Base-by-base conservation (phyloP, 2,113 vertebrate species). In the Aspidoscelis tigris region DNA sequence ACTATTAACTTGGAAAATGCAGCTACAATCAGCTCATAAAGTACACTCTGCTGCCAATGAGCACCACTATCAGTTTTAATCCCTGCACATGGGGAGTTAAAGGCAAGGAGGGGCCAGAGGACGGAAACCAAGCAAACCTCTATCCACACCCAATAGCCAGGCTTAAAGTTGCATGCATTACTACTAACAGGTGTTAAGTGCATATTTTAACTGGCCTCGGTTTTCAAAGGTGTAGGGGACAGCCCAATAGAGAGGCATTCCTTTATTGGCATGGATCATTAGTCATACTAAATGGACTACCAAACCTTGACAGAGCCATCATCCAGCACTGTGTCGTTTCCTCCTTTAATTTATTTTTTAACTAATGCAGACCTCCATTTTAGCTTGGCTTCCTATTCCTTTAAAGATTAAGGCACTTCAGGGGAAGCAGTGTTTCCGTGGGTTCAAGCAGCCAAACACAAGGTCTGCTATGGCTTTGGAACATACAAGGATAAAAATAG, bases 1-100 rank as follows among this genome's bases (percentile, higher is more conserved):
- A n/a, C 89, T 87, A 88, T 88, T 91, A 81, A 89, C 91, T 86
- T 89, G 71, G 87, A 87, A 92, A 92, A 93, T 7, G 55, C 86
- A 92, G 87, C 88, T 39, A 33, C 50, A 70, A 86, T 75, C 80
- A 53, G 88, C 21, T 78, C 82, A 81, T 55, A 21, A 75, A 77
- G 79, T 5, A 55, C 81, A 26, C 47, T 1, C 33, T 50, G 84
- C 68, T 85, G 82, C 84, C 76, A 83, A 86, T 16, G 39, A 79
- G 55, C n/a, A 83, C 33, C 53, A 6, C 43, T 65, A 53, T 22
- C 76, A 65, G 39, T 1, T 6, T 16, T 76, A 61, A 1, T 44
- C 21, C 26, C 24, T 14, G 47, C 77, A 1, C 0, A 1, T 69
- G 24, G 39, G 55, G 44, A 77, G 26, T 39, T 26, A 16, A 43